Conservation (phyloP, 2,797 vertebrate species). For the Leptoclinus maculatus region DNA sequence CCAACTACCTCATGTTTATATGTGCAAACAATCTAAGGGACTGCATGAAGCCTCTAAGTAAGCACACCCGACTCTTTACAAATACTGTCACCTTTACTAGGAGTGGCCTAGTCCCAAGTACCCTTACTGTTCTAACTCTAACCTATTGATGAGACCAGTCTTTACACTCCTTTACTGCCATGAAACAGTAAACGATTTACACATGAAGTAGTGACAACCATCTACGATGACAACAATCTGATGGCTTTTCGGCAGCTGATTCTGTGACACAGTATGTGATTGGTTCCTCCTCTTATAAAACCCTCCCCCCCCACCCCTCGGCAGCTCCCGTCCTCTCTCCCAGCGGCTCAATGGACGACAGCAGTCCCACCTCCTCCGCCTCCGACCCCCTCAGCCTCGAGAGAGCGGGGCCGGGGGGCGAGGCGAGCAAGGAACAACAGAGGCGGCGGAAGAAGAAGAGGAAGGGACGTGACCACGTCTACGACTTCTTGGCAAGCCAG, state of each 20-base stretch:
- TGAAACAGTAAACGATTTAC: background rate
- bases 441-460: constrained; percentile 85
- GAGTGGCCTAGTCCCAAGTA: background rate
- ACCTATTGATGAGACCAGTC: background rate
- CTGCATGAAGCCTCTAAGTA: background rate
- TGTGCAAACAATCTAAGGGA: background rate
- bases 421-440: constrained; percentile 77
- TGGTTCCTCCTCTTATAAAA: constrained; percentile 85
- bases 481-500: constrained; percentile 77
- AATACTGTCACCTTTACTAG: background rate
- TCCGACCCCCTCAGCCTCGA: constrained; percentile 79
- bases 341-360: constrained; percentile 81
- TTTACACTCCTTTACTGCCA: constrained; percentile 4
- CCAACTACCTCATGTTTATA: background rate
- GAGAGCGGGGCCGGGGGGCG: constrained; percentile 70
- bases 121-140: background rate
- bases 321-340: constrained; percentile 82
- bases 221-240: constrained; percentile 65
- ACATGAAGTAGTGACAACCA: background rate
- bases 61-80: background rate
- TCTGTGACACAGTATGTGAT: constrained; percentile 77
- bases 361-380: constrained; percentile 77
- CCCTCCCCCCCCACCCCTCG: constrained; percentile 74
- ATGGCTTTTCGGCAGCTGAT: constrained; percentile 67
- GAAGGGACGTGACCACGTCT: constrained; percentile 80